Base-by-base conservation (phyloP, 2,888 invertebrate species). In the Clistopyga incitator region DNA sequence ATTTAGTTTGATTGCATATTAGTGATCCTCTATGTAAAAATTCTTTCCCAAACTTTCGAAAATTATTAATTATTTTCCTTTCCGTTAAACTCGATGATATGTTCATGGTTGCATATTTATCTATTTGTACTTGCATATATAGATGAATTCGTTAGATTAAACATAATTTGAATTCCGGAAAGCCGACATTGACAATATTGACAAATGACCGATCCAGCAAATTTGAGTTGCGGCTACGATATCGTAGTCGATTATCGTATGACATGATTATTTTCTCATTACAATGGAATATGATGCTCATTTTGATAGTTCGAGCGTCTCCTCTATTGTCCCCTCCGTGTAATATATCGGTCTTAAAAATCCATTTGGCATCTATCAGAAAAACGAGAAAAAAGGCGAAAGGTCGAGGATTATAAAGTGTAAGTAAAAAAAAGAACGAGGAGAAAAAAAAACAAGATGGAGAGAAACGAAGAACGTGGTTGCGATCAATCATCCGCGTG, bases 401-500 rank as follows among this genome's bases (percentile, higher is more conserved):
- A 47, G 59, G 67, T 47, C 45, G 77, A 47, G 68, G 71, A 50
- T 50, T 50, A n/a, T 50, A 50, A 6, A 18, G 50, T 6, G 18
- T 50, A 50, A 59, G 18, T 50, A 50, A 59, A 38, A 8, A 38
- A 23, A 77, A 56, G 29, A 29, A 68, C n/a, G 42, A 64, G 64
- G 20, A 23, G 64, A 70, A 74, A 15, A 74, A 15, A 34, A 29
- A 71, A 18, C 71, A 67, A 47, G 25, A 38, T 11, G 67, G 15
- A 23, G 20, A 47, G 47, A 78, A 29, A 71, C 13, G 13, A 59
- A 59, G 13, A 29, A 42, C 18, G 42, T n/a, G 38, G 75, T 20
- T n/a, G 77, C 56, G 77, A 84, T 84, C 74, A 67, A 84, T 84
- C 83, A 84, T 80, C 80, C 54, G 67, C 72, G 68, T 23, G 72